Evolutionary conservation across 2,113 vertebrate genomes (phyloP).

Genomic region (Elachura formosa): DNA sequence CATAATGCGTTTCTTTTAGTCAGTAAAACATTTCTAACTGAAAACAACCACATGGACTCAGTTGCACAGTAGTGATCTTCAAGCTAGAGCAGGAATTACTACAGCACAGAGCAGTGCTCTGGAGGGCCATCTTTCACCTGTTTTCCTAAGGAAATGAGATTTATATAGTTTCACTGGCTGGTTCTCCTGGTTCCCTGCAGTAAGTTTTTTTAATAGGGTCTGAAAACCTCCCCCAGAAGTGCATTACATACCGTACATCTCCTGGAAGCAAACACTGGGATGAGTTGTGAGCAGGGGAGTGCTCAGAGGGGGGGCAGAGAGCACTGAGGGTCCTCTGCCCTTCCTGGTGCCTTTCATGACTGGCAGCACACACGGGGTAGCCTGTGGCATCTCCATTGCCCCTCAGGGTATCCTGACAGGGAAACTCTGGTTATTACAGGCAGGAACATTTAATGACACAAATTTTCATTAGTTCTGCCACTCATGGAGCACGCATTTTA

Average conservation of each 20-base stretch:
- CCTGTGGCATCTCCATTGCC: background rate
- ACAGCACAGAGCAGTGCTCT: background rate
- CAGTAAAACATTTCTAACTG: background rate
- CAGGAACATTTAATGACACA: background rate
- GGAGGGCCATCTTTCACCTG: background rate
- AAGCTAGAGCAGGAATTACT: background rate
- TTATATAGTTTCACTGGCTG: background rate
- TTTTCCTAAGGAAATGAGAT: background rate
- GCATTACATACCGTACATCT: background rate
- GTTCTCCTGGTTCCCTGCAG: background rate
- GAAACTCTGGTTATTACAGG: background rate
- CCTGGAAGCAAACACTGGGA: background rate
- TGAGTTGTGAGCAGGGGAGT: accelerated
- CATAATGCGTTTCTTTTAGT: accelerated
- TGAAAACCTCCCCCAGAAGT: background rate
- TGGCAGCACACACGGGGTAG: background rate
- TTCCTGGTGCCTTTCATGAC: background rate
- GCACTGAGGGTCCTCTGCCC: accelerated
- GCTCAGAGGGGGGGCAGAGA: background rate
- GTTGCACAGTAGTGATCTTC: background rate
- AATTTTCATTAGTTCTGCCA: background rate
- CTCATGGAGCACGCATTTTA: background rate
- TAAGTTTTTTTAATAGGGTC: background rate
- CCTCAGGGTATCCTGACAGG: background rate
- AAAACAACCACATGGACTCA: background rate